These are phyloP conservation scores for Daktulosphaira vitifoliae DNA, from an alignment of 1,140 invertebrate species.

Conservation along the genomic window DNA sequence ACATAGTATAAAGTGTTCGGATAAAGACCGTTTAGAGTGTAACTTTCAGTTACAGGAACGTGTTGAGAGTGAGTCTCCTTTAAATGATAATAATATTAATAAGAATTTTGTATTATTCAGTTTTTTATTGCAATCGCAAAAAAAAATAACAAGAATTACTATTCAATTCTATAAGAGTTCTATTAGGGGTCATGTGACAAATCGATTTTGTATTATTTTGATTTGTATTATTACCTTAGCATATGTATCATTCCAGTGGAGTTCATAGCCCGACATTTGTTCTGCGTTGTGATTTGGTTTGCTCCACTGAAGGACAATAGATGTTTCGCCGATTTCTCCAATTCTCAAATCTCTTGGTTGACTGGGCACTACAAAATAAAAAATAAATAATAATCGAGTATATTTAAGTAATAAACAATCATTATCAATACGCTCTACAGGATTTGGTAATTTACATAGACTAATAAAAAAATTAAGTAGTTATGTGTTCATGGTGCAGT, in stretches of 20 bases:
- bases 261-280: slow-evolving; percentile 86
- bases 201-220: too few relatives aligned
- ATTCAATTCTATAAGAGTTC: too few relatives aligned
- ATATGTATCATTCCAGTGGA: slow-evolving; percentile 96
- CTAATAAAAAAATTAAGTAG: neutral
- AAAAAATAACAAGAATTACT: too few relatives aligned
- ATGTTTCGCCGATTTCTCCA: slow-evolving; percentile 58
- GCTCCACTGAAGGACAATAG: slow-evolving; percentile 67
- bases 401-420: too few relatives aligned
- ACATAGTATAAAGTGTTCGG: slow-evolving; percentile 94
- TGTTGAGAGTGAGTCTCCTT: slow-evolving; percentile 58
- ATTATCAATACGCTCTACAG: too few relatives aligned
- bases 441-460: neutral
- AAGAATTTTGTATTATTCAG: too few relatives aligned
- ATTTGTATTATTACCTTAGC: slow-evolving; percentile 72
- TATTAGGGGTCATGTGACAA: neutral
- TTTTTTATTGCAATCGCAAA: too few relatives aligned
- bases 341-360: slow-evolving; percentile 83
- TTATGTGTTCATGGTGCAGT: too few relatives aligned
- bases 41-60: slow-evolving; percentile 72
- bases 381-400: slow-evolving; percentile 36
- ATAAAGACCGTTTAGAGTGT: slow-evolving; percentile 76
- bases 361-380: slow-evolving; percentile 65
- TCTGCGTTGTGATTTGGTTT: slow-evolving; percentile 81
- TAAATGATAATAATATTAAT: slow-evolving; percentile 22